Conservation (phyloP, 2,888 invertebrate species). For the Hemithea aestivaria region DNA sequence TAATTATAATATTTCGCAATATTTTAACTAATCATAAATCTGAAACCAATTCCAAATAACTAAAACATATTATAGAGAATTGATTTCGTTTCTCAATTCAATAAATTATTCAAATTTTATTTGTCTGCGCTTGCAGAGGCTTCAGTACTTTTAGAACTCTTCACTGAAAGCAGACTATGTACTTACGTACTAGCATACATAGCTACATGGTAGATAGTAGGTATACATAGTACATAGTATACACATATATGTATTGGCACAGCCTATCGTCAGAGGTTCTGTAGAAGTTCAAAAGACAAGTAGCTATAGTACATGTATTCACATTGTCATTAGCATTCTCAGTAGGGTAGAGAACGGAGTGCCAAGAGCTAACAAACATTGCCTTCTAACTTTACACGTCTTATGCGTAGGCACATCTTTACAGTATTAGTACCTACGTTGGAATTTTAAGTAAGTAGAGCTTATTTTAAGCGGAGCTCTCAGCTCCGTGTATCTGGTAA, state of each 20-base stretch:
- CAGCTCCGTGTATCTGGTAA: constrained; percentile 4
- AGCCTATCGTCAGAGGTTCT: not conserved
- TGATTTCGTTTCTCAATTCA: constrained; percentile 11
- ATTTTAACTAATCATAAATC: too few relatives aligned
- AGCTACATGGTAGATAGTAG: too few relatives aligned
- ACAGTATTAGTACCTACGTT: constrained; percentile 21
- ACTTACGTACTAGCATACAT: too few relatives aligned
- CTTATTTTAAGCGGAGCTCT: constrained; percentile 11
- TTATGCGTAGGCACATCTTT: constrained; percentile 28
- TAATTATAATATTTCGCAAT: too few relatives aligned
- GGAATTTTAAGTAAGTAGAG: constrained; percentile 20
- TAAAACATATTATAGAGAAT: too few relatives aligned
- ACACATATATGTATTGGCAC: too few relatives aligned
- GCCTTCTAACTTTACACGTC: constrained; percentile 13
- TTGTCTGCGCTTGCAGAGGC: too few relatives aligned
- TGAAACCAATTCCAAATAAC: too few relatives aligned
- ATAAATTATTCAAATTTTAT: not conserved
- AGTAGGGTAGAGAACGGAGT: constrained; percentile 23
- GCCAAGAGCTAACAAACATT: constrained; percentile 21
- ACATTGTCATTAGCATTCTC: constrained; percentile 26
- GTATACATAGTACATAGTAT: too few relatives aligned
- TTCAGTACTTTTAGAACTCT: not conserved
- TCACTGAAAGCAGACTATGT: not conserved
- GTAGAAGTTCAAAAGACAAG: constrained; percentile 1
- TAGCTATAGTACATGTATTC: constrained; percentile 11